These are phyloP conservation scores for Umimayanthus chanpuru DNA, from an alignment of 92 coral and sea anemone species.

Conservation along the genomic window DNA sequence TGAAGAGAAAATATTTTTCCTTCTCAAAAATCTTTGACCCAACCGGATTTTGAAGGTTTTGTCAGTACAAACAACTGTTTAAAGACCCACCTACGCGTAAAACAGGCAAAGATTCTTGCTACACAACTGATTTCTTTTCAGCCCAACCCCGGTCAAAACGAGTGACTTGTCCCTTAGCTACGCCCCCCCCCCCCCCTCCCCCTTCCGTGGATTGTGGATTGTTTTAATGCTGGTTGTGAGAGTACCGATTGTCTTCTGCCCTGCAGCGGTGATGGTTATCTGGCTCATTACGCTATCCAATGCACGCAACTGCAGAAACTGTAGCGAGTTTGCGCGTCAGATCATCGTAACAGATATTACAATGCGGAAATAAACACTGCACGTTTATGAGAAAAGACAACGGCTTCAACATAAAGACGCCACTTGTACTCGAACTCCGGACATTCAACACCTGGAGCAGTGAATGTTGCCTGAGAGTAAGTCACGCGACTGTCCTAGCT, in stretches of 20 bases:
- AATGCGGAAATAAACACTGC: slow-evolving; percentile 18
- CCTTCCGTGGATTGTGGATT: background rate
- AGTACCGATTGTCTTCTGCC: background rate
- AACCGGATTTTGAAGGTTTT: too few species aligned
- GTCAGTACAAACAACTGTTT: too few species aligned
- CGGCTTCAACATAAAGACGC: background rate
- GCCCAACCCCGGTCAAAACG: too few species aligned
- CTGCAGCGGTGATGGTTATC: slow-evolving; percentile 9
- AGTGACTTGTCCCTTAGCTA: too few species aligned
- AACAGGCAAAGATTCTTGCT: too few species aligned
- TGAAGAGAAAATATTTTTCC: too few species aligned
- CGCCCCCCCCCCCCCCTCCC: background rate
- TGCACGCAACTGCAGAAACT: background rate
- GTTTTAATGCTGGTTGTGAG: background rate
- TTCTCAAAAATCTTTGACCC: too few species aligned
- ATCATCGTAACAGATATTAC: background rate
- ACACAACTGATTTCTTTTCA: too few species aligned
- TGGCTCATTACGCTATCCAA: background rate
- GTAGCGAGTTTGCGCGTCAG: background rate
- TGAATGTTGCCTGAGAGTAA: too few species aligned
- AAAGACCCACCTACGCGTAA: too few species aligned
- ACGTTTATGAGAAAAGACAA: background rate
- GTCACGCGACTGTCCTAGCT: too few species aligned
- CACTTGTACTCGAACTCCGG: background rate
- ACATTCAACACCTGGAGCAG: background rate